Evolutionary conservation across 2,888 invertebrate genomes (phyloP), one percentile per base, ranked within the genome.

Genomic region (Tenthredo distinguenda): DNA sequence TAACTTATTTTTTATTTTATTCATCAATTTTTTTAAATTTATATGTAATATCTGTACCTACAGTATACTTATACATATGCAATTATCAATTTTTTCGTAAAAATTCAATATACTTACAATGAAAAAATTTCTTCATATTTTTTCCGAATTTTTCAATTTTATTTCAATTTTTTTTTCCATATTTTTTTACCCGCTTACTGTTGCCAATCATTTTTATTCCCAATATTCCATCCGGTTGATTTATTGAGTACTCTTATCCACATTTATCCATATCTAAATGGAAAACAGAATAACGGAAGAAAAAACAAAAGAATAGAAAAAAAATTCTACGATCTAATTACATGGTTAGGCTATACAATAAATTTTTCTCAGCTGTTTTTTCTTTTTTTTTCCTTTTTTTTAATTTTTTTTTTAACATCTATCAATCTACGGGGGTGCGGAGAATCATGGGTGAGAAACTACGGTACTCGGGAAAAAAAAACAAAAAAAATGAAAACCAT

Each of bases 81-180:
- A 34, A 68, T 68, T 34, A 18, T 68, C 34, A 12, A 10, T 68
- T 68, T 68, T 34, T 34, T 43, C 43, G 72, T 74, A 74, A 43
- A 74, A 74, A 74, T 74, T 43, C 72, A 43, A 74, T 74, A 43
- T 74, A 74, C 40, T n/a, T 43, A 74, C 43, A 43, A 43, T 74
- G 40, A 43, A 43, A 43, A 40, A 43, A 68, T 68, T 68, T 4
- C 47, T 47, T 43, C 43, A 18, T 40, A 15, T 31, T 68, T 68
- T 74, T 43, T 72, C 3, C 71, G 21, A 26, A 3, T 62, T 62
- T 26, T 43, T 62, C 21, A 4, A 26, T 34, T 68, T 68, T 3
- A 26, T 68, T 12, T 3, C 4, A 26, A 1, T 26, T 68, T 31
- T 4, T 21, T 65, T 31, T 65, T 15, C 6, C 0, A 26, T 55